These are phyloP conservation scores for Polydrusus tereticollis DNA, from an alignment of 2,888 invertebrate genomes.

Conservation along the genomic window DNA sequence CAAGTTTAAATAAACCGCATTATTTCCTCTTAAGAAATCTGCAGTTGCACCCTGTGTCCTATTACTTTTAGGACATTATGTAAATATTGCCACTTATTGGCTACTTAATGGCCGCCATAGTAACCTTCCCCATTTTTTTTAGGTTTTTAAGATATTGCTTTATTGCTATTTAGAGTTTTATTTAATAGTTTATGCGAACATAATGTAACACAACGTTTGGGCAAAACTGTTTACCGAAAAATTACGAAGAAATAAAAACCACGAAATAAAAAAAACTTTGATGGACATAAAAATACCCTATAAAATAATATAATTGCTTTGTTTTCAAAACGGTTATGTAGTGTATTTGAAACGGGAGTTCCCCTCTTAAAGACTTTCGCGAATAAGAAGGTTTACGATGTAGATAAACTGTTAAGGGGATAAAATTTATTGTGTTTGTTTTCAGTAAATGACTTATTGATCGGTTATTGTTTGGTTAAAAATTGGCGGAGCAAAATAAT, in stretches of 20 bases:
- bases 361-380: constrained; percentile 36
- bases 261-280: constrained; percentile 38
- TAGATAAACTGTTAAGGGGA: constrained; percentile 51
- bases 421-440: constrained; percentile 57
- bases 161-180: too few species aligned
- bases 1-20: too few species aligned
- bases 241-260: constrained; percentile 27
- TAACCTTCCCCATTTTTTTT: too few species aligned
- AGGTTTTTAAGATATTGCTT: too few species aligned
- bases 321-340: constrained; percentile 49
- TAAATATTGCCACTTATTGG: too few species aligned
- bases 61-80: too few species aligned
- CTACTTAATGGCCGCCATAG: too few species aligned
- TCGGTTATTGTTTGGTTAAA: constrained; percentile 55
- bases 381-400: constrained; percentile 49
- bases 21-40: too few species aligned
- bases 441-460: constrained; percentile 56
- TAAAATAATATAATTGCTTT: constrained; percentile 55
- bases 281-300: constrained; percentile 45
- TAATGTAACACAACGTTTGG: constrained; percentile 26
- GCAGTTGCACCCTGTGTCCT: too few species aligned
- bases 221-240: constrained; percentile 25
- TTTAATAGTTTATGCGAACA: neutral
- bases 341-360: constrained; percentile 43
- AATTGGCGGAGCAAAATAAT: constrained; percentile 51